A percentile compares a stretch with the other conserved stretches of the same genome.
Evolutionary conservation across 2,797 vertebrate species (phyloP).

Genomic region (Epinephelus awoara): DNA sequence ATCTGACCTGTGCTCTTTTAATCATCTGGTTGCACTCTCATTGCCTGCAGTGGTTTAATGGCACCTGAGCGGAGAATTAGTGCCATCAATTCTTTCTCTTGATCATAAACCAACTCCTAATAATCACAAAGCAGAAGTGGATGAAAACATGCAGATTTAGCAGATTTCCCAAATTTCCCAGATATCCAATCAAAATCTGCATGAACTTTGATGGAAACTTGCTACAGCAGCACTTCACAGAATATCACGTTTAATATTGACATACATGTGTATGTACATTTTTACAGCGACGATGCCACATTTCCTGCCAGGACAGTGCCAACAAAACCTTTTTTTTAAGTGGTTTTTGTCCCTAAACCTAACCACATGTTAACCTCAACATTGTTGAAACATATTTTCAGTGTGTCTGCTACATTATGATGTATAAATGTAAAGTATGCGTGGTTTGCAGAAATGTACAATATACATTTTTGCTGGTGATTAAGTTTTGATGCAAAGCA

Average conservation of each 20-base stretch:
- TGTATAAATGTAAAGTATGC: too few species aligned
- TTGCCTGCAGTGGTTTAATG: not conserved
- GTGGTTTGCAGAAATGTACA: too few species aligned
- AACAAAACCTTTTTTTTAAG: too few species aligned
- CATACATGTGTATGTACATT: not conserved
- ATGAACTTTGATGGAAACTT: not conserved
- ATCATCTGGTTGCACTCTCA: not conserved
- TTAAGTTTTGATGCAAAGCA: not conserved
- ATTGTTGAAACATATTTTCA: too few species aligned
- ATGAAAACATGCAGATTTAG: not conserved
- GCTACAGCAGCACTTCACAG: not conserved
- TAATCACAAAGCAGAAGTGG: not conserved
- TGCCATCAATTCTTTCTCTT: not conserved
- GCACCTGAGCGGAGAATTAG: not conserved
- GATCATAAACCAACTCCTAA: not conserved
- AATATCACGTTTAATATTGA: not conserved
- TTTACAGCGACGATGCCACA: too few species aligned
- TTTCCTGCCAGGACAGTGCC: too few species aligned
- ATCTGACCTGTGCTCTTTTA: not conserved
- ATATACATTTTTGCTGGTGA: too few species aligned
- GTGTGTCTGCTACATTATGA: too few species aligned
- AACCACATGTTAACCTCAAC: too few species aligned
- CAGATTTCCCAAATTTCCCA: not conserved
- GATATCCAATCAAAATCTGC: not conserved
- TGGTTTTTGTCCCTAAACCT: too few species aligned